Evolutionary conservation across 2,113 vertebrate genomes (phyloP), one percentile per base, ranked within the genome.

Genomic region (Chrysochloris asiatica): DNA sequence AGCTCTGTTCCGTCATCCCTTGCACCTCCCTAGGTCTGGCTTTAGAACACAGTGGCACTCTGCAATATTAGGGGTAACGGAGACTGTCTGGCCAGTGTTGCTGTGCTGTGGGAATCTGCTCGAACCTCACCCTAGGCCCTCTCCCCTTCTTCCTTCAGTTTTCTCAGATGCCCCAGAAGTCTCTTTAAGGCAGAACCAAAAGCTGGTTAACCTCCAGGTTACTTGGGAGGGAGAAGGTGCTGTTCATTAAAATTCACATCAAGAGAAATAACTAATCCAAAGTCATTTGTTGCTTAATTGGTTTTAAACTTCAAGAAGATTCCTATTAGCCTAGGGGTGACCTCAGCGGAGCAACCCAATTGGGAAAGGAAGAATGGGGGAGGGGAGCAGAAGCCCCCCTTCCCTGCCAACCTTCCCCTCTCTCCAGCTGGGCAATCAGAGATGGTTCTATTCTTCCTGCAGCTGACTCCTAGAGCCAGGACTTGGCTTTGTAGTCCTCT

Each of bases 231-330:
- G 59, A 33, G 47, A 45, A 2, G 52, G 24, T 10, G 30, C 69
- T 38, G 19, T 90, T 95, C 81, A 81, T 92, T 92, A 89, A 93
- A 91, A 96, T 94, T 94, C 89, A 71, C 78, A 95, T 93, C 73
- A 81, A 95, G 81, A 89, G 77, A 96, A 95, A 94, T 65, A 93
- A 92, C 86, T 94, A 92, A 94, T 91, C 91, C 93, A 84, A 95
- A 91, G 41, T 33, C 4, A 21, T 94, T 95, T 87, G 82, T 82
- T 76, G 81, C 84, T 94, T 96, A 95, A 94, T 91, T 95, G 91
- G 50, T 95, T 96, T 95, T 89, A 91, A 93, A 94, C 94, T 92
- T 94, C 63, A 84, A 67, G 81, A 95, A 75, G 61, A 86, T 82
- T 93, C 85, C 89, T 94, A 78, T 94, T 93, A 95, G 89, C 92